Conservation (phyloP, 2,113 vertebrate species). For the Psephotus haematonotus region DNA sequence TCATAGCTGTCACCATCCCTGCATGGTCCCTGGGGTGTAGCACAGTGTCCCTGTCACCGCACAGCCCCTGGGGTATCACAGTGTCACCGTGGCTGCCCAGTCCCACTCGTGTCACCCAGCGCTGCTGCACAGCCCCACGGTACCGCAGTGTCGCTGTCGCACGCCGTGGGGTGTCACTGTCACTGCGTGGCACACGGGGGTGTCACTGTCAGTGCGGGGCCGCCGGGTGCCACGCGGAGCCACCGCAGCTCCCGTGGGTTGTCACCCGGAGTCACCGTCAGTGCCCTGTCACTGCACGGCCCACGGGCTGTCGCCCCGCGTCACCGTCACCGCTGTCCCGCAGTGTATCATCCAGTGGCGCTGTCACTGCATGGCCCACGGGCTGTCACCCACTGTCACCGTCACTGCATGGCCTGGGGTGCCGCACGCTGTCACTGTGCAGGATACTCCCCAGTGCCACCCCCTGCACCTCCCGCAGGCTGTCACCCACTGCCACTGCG, state of each 20-base stretch:
- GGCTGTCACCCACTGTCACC: slow-evolving; percentile 5
- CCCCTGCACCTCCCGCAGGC: not conserved
- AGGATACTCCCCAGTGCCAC: not conserved
- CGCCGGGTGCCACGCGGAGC: not conserved
- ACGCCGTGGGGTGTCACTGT: slow-evolving; percentile 34
- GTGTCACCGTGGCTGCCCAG: not conserved
- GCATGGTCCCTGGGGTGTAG: not conserved
- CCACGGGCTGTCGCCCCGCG: not conserved
- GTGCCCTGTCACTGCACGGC: not conserved
- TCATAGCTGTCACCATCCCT: not conserved
- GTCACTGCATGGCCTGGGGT: not conserved
- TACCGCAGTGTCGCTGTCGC: not conserved
- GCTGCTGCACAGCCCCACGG: not conserved
- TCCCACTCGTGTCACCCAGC: not conserved
- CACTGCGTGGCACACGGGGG: not conserved
- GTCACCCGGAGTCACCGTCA: slow-evolving; percentile 27
- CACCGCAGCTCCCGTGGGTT: slow-evolving; percentile 47
- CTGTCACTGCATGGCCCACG: not conserved
- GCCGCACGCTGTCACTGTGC: not conserved
- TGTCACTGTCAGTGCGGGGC: slow-evolving; percentile 28
- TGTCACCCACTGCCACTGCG: not conserved
- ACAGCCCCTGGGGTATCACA: accelerated
- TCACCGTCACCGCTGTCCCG: not conserved
- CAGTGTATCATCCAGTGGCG: not conserved
- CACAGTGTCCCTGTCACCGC: not conserved